These are phyloP conservation scores for Decapterus maruadsi DNA, from an alignment of 2,797 vertebrate species.

Conservation along the genomic window DNA sequence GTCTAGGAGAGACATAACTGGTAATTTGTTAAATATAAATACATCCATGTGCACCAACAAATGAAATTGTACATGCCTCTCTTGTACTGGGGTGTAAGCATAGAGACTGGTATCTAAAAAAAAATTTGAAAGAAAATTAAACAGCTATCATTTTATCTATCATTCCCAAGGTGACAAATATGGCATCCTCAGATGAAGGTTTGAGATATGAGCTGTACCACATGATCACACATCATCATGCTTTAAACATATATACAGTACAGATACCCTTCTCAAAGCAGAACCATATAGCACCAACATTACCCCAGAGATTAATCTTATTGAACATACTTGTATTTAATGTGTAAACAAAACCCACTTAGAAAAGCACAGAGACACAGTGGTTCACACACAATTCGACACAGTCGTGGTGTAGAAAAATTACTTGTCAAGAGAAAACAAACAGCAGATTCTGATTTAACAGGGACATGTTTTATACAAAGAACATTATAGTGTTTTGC, in stretches of 20 bases:
- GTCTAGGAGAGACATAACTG: too few species aligned
- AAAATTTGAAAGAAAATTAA: background rate
- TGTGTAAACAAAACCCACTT: background rate
- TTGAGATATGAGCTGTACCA: too few species aligned
- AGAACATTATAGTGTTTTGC: background rate
- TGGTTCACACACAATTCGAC: too few species aligned
- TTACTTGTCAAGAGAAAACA: background rate
- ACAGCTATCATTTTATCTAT: too few species aligned
- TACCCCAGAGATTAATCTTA: background rate
- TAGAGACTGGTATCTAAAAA: background rate
- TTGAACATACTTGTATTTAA: background rate
- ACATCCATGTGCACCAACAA: background rate
- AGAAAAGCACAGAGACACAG: background rate
- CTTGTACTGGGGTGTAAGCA: background rate
- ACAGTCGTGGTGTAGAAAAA: background rate
- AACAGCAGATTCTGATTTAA: background rate
- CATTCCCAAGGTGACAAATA: constrained; percentile 1
- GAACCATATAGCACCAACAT: background rate
- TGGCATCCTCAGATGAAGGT: background rate
- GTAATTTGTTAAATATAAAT: too few species aligned
- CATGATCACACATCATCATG: too few species aligned
- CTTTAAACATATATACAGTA: constrained; percentile 29
- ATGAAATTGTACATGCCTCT: background rate
- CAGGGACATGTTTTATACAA: background rate
- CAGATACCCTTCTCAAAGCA: constrained; percentile 8